phyloP scores from a whole-genome alignment of 2,113 vertebrate species.

The Suricata suricatta region DNA sequence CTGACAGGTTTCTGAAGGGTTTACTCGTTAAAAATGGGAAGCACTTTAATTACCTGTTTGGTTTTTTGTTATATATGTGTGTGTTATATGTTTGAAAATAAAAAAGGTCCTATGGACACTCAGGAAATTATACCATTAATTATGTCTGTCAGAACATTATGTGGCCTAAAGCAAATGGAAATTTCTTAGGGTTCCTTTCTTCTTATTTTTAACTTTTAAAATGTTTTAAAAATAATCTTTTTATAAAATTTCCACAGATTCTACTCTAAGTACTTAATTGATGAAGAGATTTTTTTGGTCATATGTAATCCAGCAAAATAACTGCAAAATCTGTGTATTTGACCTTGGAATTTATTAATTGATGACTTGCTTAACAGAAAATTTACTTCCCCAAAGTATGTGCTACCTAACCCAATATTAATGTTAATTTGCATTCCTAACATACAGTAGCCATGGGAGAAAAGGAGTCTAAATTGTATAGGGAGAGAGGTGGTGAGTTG shows the following conservation, averaged over 20 bases:
- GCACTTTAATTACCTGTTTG: constrained; percentile 75
- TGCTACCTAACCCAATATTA: constrained; percentile 36
- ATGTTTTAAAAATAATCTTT: constrained; percentile 43
- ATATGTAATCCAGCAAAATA: constrained; percentile 27
- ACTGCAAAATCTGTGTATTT: constrained; percentile 5
- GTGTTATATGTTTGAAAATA: constrained; percentile 31
- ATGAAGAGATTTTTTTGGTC: constrained; percentile 16
- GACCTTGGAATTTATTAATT: constrained; percentile 35
- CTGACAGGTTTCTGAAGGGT: constrained; percentile 59
- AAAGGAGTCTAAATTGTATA: not conserved
- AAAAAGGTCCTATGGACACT: constrained; percentile 42
- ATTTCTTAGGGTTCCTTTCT: constrained; percentile 47
- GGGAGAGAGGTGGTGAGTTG: not conserved
- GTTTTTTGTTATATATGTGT: constrained; percentile 73
- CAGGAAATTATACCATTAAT: constrained; percentile 82
- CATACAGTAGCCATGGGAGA: not conserved
- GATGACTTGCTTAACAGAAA: constrained; percentile 57
- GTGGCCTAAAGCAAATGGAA: constrained; percentile 42
- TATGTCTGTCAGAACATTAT: constrained; percentile 71
- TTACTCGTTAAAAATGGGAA: constrained; percentile 72
- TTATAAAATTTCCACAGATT: constrained; percentile 42
- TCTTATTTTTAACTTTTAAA: constrained; percentile 38
- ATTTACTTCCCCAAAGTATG: constrained; percentile 32
- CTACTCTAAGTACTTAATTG: constrained; percentile 31
- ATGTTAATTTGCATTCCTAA: constrained; percentile 49